Conservation (phyloP, 2,888 invertebrate species). For the Nomada fucata region DNA sequence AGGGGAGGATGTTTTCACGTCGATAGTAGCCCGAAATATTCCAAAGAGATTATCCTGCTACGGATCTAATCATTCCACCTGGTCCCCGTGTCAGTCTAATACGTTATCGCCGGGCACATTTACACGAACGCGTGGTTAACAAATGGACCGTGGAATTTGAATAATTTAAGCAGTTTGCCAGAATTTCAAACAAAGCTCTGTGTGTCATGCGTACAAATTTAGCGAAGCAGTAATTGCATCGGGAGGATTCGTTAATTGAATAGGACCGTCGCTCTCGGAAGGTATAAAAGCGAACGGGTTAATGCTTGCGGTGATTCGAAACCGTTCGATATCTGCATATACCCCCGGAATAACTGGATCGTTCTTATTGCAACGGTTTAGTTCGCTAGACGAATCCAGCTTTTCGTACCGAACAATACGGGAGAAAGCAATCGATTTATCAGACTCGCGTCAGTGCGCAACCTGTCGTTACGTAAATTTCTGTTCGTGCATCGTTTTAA, state of each 20-base stretch:
- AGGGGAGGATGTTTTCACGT: too few relatives aligned
- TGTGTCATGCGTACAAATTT: conserved; percentile 43
- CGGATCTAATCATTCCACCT: conserved; percentile 29
- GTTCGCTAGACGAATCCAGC: background rate
- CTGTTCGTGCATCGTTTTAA: background rate
- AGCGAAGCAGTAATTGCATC: conserved; percentile 56
- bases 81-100: conserved; percentile 31
- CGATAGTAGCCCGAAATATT: too few relatives aligned
- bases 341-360: background rate
- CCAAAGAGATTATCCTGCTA: background rate
- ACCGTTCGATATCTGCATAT: conserved; percentile 17
- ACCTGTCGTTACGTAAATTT: conserved; percentile 10
- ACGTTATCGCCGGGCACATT: conserved; percentile 36
- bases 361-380: background rate
- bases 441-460: too few relatives aligned
- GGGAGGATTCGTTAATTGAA: conserved; percentile 59
- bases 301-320: conserved; percentile 35
- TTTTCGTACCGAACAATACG: background rate
- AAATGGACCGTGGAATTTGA: conserved; percentile 53
- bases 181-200: conserved; percentile 55
- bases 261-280: conserved; percentile 42
- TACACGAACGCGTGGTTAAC: conserved; percentile 51
- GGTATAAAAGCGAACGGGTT: conserved; percentile 48
- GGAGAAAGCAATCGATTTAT: background rate
- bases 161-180: conserved; percentile 54